A percentile compares a stretch with the other conserved stretches of the same genome.
Evolutionary conservation across 2,113 vertebrate genomes (phyloP).

Genomic region (Narcine bancroftii): DNA sequence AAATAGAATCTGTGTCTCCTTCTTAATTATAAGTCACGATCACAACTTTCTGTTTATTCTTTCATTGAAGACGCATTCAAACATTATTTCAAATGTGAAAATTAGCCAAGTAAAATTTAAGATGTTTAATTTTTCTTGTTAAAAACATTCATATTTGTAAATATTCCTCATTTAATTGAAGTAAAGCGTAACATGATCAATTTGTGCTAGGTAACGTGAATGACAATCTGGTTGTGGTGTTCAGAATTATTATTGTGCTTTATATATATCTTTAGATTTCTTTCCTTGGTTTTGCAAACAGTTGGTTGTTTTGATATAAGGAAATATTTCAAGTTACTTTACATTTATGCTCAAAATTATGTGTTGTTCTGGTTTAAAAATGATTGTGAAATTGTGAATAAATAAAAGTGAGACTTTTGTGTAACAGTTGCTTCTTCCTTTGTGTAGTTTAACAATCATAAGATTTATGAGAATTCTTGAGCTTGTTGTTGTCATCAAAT

Average conservation of each 20-base stretch:
- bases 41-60: neutral
- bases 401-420: conserved; percentile 7
- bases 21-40: neutral
- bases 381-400: conserved; percentile 10
- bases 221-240: neutral
- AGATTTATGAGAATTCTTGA: too few relatives aligned
- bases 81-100: neutral
- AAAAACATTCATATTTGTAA: conserved; percentile 1
- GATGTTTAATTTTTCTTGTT: neutral
- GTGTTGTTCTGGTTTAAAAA: neutral
- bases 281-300: conserved; percentile 4
- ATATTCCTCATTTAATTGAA: neutral
- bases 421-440: neutral
- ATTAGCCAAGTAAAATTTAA: too few relatives aligned
- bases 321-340: neutral
- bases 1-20: neutral
- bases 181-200: neutral
- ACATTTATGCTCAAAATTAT: neutral
- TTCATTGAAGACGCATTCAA: neutral
- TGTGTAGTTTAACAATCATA: too few relatives aligned
- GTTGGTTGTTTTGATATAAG: neutral
- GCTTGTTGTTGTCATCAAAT: too few relatives aligned
- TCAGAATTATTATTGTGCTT: neutral
- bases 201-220: neutral
- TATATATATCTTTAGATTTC: neutral